Evolutionary conservation across 37 sponge, comb jelly and placozoan species (phyloP), one percentile per base, ranked within the genome.

Genomic region (Eunapius fragilis): DNA sequence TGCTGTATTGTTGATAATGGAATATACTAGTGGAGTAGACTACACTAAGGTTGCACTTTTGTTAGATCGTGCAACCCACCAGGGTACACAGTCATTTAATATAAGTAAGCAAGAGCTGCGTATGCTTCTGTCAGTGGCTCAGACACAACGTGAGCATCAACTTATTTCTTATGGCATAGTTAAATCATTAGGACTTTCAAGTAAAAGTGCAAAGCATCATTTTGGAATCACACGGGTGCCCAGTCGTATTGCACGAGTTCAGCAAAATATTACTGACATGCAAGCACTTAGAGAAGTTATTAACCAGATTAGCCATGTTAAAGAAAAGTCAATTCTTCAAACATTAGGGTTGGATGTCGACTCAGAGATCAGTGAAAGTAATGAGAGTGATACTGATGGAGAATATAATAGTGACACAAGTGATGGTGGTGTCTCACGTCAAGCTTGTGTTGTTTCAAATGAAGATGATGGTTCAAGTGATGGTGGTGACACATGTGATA

Each of bases 141-240:
- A 28, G 27, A 68, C 37, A 32, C 70, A 85, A 37, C 30, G 78
- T 31, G 85, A 85, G 34, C 24, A 78, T 24, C 78, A 85, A 37
- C 41, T 58, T 28, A 25, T 85, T 7, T 17, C 41, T 14, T 85
- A 85, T 31, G 37, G 78, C 24, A 70, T 41, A 11, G 50, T 69
- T 31, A 67, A 68, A 69, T 35, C 78, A 36, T 68, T 78, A 68
- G 85, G 85, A 69, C 30, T 85, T 34, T 69, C 85, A 30, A 37
- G 25, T 31, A 37, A 77, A 34, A 70, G 71, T 36, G 78, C 85
- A 36, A 34, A 41, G 37, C 37, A 71, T 11, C 71, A 77, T 14
- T 85, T 45, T 85, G 85, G 85, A 36, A 67, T 76, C 28, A 70
- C 67, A 37, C 31, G 34, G 6, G 11, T 85, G 70, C 12, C n/a